phyloP scores from a whole-genome alignment of 2,113 vertebrate species.

The Eclectus roratus region DNA sequence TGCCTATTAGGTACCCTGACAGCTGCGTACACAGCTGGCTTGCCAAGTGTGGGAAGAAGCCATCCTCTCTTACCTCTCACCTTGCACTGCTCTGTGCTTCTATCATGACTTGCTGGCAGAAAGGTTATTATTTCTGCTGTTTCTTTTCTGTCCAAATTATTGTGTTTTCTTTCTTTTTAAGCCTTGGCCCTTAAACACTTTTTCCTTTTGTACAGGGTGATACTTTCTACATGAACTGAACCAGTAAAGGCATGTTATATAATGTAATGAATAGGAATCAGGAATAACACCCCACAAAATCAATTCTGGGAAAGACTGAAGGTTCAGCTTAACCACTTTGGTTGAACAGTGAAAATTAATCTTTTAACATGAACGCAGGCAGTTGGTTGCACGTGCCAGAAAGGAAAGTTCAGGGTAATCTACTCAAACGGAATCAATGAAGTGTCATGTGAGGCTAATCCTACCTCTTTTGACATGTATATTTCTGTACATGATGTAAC shows the following conservation, averaged over 20 bases:
- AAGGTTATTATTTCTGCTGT: background rate
- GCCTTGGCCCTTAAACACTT: background rate
- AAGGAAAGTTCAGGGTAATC: background rate
- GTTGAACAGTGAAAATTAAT: background rate
- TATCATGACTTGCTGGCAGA: background rate
- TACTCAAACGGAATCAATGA: background rate
- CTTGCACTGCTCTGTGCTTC: background rate
- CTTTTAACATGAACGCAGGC: background rate
- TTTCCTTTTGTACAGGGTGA: background rate
- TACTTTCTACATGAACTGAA: background rate
- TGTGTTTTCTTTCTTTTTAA: background rate
- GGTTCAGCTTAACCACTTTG: background rate
- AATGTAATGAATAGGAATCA: background rate
- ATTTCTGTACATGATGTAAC: background rate
- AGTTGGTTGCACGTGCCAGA: background rate
- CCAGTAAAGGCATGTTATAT: accelerated
- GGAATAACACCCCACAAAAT: background rate
- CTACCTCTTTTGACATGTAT: background rate
- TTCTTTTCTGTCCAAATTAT: background rate
- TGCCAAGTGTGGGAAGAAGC: background rate
- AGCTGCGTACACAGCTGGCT: background rate
- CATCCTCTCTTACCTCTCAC: background rate
- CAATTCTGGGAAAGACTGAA: background rate
- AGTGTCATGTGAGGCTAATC: background rate
- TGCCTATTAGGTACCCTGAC: background rate